A percentile compares a stretch with the other conserved stretches of the same genome.
Conservation (phyloP, 2,888 invertebrate species). For the Lissonota sp. region DNA sequence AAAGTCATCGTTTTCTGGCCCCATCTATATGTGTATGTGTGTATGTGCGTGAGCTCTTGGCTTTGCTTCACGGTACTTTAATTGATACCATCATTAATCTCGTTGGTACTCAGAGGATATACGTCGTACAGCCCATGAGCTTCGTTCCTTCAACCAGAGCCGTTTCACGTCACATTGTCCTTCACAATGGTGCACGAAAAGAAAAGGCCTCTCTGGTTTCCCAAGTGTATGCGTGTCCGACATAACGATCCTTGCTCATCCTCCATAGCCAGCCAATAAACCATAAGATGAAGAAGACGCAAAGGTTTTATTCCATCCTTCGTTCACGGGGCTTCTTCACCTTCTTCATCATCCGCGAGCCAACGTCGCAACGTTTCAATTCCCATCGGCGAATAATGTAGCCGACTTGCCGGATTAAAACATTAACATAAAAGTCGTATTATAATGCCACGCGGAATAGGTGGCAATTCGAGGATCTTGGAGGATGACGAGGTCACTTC, state of each 20-base stretch:
- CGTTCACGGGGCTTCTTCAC: not conserved
- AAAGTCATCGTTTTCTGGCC: slow-evolving; percentile 49
- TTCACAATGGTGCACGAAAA: slow-evolving; percentile 52
- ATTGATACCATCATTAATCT: slow-evolving; percentile 75
- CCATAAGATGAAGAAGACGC: slow-evolving; percentile 21
- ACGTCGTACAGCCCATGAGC: slow-evolving; percentile 1
- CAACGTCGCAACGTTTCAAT: slow-evolving; percentile 72
- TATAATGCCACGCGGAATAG: slow-evolving; percentile 56
- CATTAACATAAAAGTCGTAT: slow-evolving; percentile 78
- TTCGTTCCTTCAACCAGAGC: slow-evolving; percentile 25
- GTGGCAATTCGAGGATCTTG: slow-evolving; percentile 55
- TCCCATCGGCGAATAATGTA: slow-evolving; percentile 58
- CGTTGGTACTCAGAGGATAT: slow-evolving; percentile 33
- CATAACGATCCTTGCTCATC: slow-evolving; percentile 27
- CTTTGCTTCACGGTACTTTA: slow-evolving; percentile 64
- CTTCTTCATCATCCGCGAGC: slow-evolving; percentile 19
- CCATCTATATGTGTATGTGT: not conserved
- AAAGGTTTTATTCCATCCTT: slow-evolving; percentile 24
- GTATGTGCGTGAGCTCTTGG: not conserved
- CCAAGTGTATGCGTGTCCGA: not conserved
- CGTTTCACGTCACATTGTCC: slow-evolving; percentile 37
- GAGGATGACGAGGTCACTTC: slow-evolving; percentile 61
- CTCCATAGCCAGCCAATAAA: slow-evolving; percentile 18
- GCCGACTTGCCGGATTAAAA: slow-evolving; percentile 74
- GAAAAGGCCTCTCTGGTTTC: not conserved